Base-by-base conservation (phyloP, 2,113 vertebrate species). In the Albula glossodonta region DNA sequence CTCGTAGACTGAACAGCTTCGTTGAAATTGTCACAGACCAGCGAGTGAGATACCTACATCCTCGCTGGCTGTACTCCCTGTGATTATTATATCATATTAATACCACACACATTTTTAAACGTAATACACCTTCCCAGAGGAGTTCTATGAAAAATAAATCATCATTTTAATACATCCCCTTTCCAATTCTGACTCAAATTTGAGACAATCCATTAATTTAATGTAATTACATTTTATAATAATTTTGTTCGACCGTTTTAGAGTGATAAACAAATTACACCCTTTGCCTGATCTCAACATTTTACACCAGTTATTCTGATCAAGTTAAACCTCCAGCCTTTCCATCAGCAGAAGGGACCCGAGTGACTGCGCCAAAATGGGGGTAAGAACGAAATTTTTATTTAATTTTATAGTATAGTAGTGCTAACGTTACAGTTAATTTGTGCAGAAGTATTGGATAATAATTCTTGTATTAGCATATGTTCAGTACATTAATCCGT, bases 321-420 rank as follows among this genome's bases (percentile, higher is more conserved):
- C 78, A 63, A 80, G 53, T 79, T 53, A 63, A 85, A 60, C 57
- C 92, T 93, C 93, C 92, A 94, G 91, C 92, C 53, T 87, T 93
- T 92, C 91, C 94, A 93, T 94, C 94, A 93, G 92, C 94, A 93
- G 93, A 95, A 91, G 92, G 92, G 88, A 93, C 88, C 92, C 90
- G 91, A 92, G 91, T 88, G 93, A 94, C 94, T 93, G 93, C 95
- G 94, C 93, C 90, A 95, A 86, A 94, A 96, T 96, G 95, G 95
- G 95, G 95, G 95, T 96, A 95, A 96, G 95, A 87, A 81, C 80
- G 84, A 86, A 85, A 53, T 77, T 82, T 90, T 51, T 86, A 90
- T 89, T 90, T 90, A 25, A 25, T 74, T 10, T 74, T 22, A 25
- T 25, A 31, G 1, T 25, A 74, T 25, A 74, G 6, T 8, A 31